A percentile compares a stretch with the other conserved stretches of the same genome.
Evolutionary conservation across 2,888 invertebrate species (phyloP).

Genomic region (Spisula subtruncata): DNA sequence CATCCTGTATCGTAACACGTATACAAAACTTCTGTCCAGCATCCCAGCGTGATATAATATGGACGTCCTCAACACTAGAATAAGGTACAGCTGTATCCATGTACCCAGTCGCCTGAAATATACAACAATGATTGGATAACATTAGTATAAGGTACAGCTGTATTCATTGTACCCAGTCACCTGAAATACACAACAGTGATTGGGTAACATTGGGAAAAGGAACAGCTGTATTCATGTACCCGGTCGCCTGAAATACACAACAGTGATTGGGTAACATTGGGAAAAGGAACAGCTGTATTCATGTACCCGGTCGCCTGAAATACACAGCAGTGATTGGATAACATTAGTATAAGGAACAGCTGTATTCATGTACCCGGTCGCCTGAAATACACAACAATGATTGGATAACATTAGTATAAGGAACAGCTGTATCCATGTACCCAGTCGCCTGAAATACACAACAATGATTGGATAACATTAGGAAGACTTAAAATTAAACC

Average conservation of each 20-base stretch:
- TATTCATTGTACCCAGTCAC: too few relatives aligned
- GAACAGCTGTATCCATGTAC: too few relatives aligned
- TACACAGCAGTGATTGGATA: constrained; percentile 66
- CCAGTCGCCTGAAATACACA: too few relatives aligned
- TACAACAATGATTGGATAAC: neutral
- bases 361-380: constrained; percentile 90
- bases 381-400: constrained; percentile 78
- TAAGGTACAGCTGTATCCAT: constrained; percentile 92
- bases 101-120: constrained; percentile 87
- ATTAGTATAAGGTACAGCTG: too few relatives aligned
- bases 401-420: too few relatives aligned
- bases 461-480: too few relatives aligned
- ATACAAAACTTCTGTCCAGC: constrained; percentile 94
- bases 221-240: constrained; percentile 91
- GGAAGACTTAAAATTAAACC: too few relatives aligned
- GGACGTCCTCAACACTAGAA: constrained; percentile 93
- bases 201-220: too few relatives aligned
- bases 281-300: constrained; percentile 91
- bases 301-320: constrained; percentile 88
- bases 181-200: too few relatives aligned
- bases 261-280: constrained; percentile 89
- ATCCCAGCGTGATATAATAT: constrained; percentile 93
- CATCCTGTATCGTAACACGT: constrained; percentile 92
- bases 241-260: constrained; percentile 84
- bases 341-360: constrained; percentile 92